Evolutionary conservation across 2,113 vertebrate genomes (phyloP).

Genomic region (Siniperca chuatsi): DNA sequence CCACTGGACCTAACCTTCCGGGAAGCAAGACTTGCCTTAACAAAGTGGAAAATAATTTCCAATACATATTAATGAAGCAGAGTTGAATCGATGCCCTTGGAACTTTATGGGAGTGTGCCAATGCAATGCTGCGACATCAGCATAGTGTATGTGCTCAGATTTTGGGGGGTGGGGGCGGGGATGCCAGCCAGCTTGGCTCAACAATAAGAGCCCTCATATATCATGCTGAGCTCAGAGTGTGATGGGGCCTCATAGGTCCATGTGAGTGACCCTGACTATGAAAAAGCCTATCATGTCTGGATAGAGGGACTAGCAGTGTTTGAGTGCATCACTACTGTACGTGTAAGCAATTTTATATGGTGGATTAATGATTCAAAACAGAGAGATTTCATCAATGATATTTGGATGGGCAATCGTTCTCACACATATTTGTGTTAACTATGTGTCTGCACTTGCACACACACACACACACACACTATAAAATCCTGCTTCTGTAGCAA

Average conservation of each 20-base stretch:
- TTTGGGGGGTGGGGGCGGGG: constrained; percentile 29
- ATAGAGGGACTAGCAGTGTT: constrained; percentile 26
- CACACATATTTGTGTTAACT: constrained; percentile 12
- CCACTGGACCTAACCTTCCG: constrained; percentile 75
- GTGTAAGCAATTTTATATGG: constrained; percentile 55
- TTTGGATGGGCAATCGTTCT: constrained; percentile 16
- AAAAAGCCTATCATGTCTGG: constrained; percentile 55
- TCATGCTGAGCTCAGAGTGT: constrained; percentile 65
- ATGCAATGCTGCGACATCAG: constrained; percentile 69
- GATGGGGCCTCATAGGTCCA: constrained; percentile 60
- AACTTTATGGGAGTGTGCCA: constrained; percentile 74
- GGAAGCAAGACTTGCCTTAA: constrained; percentile 72
- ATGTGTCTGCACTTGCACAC: not conserved
- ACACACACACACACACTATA: constrained; percentile 6
- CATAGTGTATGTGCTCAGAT: constrained; percentile 54
- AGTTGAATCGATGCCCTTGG: constrained; percentile 83
- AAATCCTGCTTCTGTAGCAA: constrained; percentile 65
- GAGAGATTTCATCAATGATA: constrained; percentile 27
- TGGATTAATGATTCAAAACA: constrained; percentile 54
- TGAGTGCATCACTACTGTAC: constrained; percentile 31
- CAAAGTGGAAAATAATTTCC: constrained; percentile 84
- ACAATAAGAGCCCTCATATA: constrained; percentile 73
- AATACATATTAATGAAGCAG: constrained; percentile 86
- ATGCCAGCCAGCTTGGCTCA: constrained; percentile 42
- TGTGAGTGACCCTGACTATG: constrained; percentile 60